Evolutionary conservation across 2,797 vertebrate genomes (phyloP), one percentile per base, ranked within the genome.

Genomic region (Vireo griseus): DNA sequence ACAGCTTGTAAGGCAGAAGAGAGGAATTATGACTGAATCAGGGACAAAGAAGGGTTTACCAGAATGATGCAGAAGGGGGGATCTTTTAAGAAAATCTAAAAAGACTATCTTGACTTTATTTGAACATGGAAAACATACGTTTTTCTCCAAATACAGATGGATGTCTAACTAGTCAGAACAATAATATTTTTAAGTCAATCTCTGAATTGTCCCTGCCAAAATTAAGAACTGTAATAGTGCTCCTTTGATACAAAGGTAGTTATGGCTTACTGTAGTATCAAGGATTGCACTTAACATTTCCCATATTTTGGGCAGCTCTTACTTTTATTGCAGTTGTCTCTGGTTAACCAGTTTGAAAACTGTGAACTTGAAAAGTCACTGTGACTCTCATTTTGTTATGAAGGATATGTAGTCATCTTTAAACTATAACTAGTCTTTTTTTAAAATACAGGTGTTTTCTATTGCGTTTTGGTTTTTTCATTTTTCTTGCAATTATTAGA

Each of bases 401-500:
- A 76, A 40, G 57, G 8, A 48, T 61, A 19, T 7, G 5, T 66
- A 71, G 45, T 50, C 1, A 1, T 81, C 45, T 86, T 76, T 67
- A 75, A 48, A 4, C 8, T 65, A 7, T 35, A 84, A 18, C 9
- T 51, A 35, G 35, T 35, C 35, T 35, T 35, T 52, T 74, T 37
- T 42, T 39, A 25, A 86, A 68, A 80, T 40, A 33, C 0, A 19
- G 5, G 5, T 2, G 1, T 59, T 52, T 89, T 66, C 52, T 75
- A 1, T 9, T 81, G 47, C 51, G 9, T 28, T 39, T 33, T 31
- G 8, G 4, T 57, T 52, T 59, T 61, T 48, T 12, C 3, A 18
- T 57, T 67, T 28, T 67, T 40, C 28, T 51, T 17, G 57, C 20
- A 33, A 85, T 95, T 57, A 86, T 66, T 95, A 99, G 99, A 99